phyloP scores from a whole-genome alignment of 2,113 vertebrate species.

The Labrus mixtus region DNA sequence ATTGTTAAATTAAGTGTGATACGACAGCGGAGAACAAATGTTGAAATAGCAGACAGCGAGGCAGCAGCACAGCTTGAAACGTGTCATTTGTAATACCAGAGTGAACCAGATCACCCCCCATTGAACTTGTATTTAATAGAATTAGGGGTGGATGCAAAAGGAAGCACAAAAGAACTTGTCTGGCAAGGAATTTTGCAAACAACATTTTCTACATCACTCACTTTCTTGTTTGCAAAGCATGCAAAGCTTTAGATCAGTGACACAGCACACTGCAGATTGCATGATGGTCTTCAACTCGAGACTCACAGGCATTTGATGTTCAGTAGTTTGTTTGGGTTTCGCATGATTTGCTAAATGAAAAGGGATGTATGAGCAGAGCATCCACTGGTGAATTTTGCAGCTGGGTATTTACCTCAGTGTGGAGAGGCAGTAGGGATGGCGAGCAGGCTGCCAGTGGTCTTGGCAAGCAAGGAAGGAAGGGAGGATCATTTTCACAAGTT shows the following conservation, averaged over 20 bases:
- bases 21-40: constrained; percentile 1
- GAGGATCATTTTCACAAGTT: constrained; percentile 59
- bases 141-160: constrained; percentile 28
- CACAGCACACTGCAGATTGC: neutral
- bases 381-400: constrained; percentile 16
- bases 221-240: constrained; percentile 26
- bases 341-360: constrained; percentile 40
- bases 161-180: constrained; percentile 8
- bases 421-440: constrained; percentile 1
- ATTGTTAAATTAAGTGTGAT: constrained; percentile 16
- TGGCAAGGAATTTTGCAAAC: neutral
- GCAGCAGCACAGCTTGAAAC: constrained; percentile 17
- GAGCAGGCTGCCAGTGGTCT: constrained; percentile 54
- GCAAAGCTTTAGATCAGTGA: constrained; percentile 23
- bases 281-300: constrained; percentile 18
- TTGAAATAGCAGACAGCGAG: constrained; percentile 14
- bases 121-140: constrained; percentile 38
- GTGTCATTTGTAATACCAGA: constrained; percentile 11
- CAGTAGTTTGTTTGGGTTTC: constrained; percentile 35
- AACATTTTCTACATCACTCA: constrained; percentile 23
- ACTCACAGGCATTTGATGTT: constrained; percentile 27
- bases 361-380: constrained; percentile 27
- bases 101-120: constrained; percentile 17
- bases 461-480: constrained; percentile 59
- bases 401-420: constrained; percentile 45